Evolutionary conservation across 2,888 invertebrate species (phyloP), one percentile per base, ranked within the genome.

Genomic region (Hanleya hanleyi): DNA sequence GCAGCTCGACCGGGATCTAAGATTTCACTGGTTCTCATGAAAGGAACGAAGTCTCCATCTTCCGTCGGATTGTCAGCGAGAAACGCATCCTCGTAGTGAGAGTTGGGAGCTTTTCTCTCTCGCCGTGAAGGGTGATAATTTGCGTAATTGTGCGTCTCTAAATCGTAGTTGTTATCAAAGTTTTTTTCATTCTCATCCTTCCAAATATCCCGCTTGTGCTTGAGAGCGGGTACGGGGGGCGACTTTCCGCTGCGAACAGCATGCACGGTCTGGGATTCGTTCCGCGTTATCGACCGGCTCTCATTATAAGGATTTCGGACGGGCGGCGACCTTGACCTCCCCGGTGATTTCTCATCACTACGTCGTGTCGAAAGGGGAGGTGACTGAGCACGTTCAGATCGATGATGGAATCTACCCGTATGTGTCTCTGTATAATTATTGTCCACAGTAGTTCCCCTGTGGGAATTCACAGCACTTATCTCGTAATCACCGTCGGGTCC

Each of bases 1-100:
- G 84, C 85, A 0, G 90, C 89, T 50, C 81, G 78, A 1, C 86
- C 80, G 1, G 90, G 90, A 74, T 90, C 88, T 9, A 90, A 82
- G 12, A 90, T 79, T 67, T 87, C 88, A n/a, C 84, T 82, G 36
- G 88, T 88, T 37, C 90, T 81, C 33, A 85, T 84, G 78, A 89
- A 89, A 22, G 89, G 89, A 38, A 89, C 80, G 77, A 89, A 89
- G 26, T 88, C 86, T 38, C 79, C 81, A 29, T 78, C 76, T 61
- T 80, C 73, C 15, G 73, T 69, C 32, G 82, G 78, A 32, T 81
- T 80, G 26, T 68, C 71, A 26, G 76, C 73, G 6, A 83, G 37
- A 0, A 81, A 79, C 57, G 80, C 78, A 65, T 35, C 69, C 49
- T 85, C 83, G 47, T 66, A 70, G 77, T 85, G 78, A 18, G 26